Base-by-base conservation (phyloP, 2,113 vertebrate genomes). In the Carettochelys insculpta region DNA sequence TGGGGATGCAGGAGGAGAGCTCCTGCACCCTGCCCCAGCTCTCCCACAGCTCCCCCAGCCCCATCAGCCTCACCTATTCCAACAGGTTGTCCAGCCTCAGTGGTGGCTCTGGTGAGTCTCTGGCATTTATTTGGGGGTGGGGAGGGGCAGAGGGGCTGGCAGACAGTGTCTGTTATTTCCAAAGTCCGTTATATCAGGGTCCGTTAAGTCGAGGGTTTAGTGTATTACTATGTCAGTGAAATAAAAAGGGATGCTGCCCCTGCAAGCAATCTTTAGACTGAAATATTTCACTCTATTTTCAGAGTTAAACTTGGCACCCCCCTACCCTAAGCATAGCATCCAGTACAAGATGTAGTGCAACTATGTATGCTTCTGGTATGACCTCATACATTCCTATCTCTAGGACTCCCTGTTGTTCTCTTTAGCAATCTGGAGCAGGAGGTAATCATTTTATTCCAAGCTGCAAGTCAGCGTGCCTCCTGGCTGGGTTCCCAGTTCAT, bases 361-460 rank as follows among this genome's bases (percentile, higher is more conserved):
- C 45, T 78, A 43, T 47, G 58, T 5, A 22, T 79, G 71, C 77
- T 85, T 86, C 78, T 89, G 87, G 45, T 92, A 80, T 38, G 25
- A 83, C 43, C 7, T 6, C 68, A 75, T 47, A 71, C 75, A 90
- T 9, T 80, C 58, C 83, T 81, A 54, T 48, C 80, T 89, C 61
- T 92, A 94, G 90, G 82, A 76, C 41, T 90, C 56, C 19, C 51
- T n/a, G n/a, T n/a, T 94, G 94, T 94, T 90, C 85, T 81, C 2
- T 1, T 85, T 92, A 80, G 85, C 89, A 95, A 97, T 93, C 88
- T 93, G 78, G 94, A 82, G 47, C 96, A 96, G 93, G 34, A 87
- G 91, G 87, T 96, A 92, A 96, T 95, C 0, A 88, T 92, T 95
- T 95, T 90, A 94, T 94, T 85, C 83, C 71, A 91, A 91, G 82